Evolutionary conservation across 2,113 vertebrate genomes (phyloP).

Genomic region (Otus sunia): DNA sequence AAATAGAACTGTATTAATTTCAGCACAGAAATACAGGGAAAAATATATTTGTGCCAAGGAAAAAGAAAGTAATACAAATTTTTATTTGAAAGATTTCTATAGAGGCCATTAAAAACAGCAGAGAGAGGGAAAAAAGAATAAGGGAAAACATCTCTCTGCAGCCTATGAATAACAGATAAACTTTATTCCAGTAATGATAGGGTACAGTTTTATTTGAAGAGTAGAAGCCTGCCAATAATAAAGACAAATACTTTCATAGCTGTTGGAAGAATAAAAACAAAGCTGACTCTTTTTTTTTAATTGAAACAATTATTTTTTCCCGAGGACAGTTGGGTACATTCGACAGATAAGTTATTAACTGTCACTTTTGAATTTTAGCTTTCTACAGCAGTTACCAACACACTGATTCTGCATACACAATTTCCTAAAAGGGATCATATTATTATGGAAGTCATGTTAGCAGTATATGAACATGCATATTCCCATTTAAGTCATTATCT

Average conservation of each 20-base stretch:
- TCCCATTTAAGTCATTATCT: not conserved
- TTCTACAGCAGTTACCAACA: not conserved
- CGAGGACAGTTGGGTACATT: not conserved
- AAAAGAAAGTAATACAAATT: slow-evolving; percentile 21
- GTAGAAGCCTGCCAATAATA: slow-evolving; percentile 35
- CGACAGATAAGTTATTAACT: slow-evolving; percentile 35
- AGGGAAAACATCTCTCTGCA: slow-evolving; percentile 33
- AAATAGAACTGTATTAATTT: slow-evolving; percentile 61
- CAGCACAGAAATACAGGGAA: not conserved
- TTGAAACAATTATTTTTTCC: slow-evolving; percentile 49
- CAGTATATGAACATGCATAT: not conserved
- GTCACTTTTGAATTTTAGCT: slow-evolving; percentile 21
- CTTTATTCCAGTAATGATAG: slow-evolving; percentile 36
- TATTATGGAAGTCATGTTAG: not conserved
- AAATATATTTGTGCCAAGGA: slow-evolving; percentile 33
- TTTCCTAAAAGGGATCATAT: slow-evolving; percentile 2
- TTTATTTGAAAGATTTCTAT: slow-evolving; percentile 40
- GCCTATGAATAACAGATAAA: slow-evolving; percentile 61
- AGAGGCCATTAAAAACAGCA: slow-evolving; percentile 41
- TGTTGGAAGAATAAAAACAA: slow-evolving; percentile 37
- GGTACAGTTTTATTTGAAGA: slow-evolving; percentile 30
- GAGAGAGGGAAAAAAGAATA: not conserved
- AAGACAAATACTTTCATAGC: slow-evolving; percentile 25
- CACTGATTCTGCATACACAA: not conserved
- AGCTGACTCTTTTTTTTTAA: not conserved